Evolutionary conservation across 1,140 invertebrate genomes (phyloP).

Genomic region (Platyscapa corneri): DNA sequence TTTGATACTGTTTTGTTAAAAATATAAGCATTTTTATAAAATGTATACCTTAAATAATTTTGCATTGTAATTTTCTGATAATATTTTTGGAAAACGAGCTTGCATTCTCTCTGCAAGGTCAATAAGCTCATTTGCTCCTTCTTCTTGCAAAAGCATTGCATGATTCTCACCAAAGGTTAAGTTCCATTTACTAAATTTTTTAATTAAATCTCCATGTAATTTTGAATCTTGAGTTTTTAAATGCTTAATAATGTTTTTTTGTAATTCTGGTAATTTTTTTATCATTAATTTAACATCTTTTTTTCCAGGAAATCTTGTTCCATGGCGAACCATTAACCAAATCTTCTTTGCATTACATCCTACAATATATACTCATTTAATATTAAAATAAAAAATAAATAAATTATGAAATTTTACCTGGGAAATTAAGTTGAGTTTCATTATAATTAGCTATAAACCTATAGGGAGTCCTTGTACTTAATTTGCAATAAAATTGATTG

Average conservation of each 20-base stretch:
- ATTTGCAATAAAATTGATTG: constrained; percentile 61
- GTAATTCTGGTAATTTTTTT: constrained; percentile 71
- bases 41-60: constrained; percentile 75
- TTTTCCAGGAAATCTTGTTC: constrained; percentile 79
- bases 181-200: constrained; percentile 76
- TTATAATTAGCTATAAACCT: constrained; percentile 77
- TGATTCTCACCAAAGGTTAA: constrained; percentile 66
- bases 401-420: constrained; percentile 69
- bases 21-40: neutral
- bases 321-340: constrained; percentile 81
- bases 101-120: constrained; percentile 80
- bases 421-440: constrained; percentile 72
- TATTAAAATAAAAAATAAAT: neutral
- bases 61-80: constrained; percentile 77
- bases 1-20: neutral
- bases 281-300: constrained; percentile 75
- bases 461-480: constrained; percentile 79
- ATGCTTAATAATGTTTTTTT: constrained; percentile 73
- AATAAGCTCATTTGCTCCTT: constrained; percentile 81
- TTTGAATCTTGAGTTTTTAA: constrained; percentile 58
- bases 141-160: constrained; percentile 76
- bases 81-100: constrained; percentile 77
- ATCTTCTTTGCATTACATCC: constrained; percentile 78
- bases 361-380: constrained; percentile 59
- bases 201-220: constrained; percentile 66